Evolutionary conservation across 2,113 vertebrate genomes (phyloP).

Genomic region (Tylochromis polylepis): DNA sequence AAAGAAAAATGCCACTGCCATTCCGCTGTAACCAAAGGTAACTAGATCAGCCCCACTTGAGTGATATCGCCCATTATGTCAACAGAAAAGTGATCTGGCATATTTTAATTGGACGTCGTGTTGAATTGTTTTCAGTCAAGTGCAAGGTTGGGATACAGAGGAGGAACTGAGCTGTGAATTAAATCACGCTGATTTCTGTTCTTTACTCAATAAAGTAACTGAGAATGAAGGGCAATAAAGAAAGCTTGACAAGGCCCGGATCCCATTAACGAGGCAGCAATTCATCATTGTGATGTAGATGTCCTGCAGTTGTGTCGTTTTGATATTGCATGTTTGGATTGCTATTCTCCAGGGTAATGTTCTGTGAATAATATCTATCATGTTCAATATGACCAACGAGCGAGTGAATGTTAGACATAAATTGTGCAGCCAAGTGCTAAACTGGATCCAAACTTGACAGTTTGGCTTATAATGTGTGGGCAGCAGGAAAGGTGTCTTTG

Average conservation of each 20-base stretch:
- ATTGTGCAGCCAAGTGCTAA: not conserved
- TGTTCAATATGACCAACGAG: conserved; percentile 29
- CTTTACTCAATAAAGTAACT: conserved; percentile 2
- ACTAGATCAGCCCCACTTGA: not conserved
- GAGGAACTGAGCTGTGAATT: conserved; percentile 3
- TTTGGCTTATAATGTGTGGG: not conserved
- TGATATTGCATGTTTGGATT: not conserved
- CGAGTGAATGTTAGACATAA: not conserved
- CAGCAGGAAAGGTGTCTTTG: not conserved
- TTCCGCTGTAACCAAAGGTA: not conserved
- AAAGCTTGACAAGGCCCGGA: conserved; percentile 1
- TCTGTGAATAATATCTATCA: conserved; percentile 32
- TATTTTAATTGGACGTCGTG: conserved; percentile 10
- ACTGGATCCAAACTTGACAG: conserved; percentile 7
- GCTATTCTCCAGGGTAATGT: not conserved
- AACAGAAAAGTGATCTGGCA: not conserved
- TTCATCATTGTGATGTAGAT: conserved; percentile 39
- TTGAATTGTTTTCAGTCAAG: not conserved
- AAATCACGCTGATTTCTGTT: not conserved
- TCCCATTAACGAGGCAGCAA: conserved; percentile 17
- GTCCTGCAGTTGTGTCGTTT: not conserved
- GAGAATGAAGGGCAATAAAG: conserved; percentile 20
- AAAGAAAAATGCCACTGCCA: not conserved
- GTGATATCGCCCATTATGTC: not conserved
- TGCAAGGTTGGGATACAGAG: not conserved